Evolutionary conservation across 2,797 vertebrate genomes (phyloP).

Genomic region (Dendrocincla fuliginosa): DNA sequence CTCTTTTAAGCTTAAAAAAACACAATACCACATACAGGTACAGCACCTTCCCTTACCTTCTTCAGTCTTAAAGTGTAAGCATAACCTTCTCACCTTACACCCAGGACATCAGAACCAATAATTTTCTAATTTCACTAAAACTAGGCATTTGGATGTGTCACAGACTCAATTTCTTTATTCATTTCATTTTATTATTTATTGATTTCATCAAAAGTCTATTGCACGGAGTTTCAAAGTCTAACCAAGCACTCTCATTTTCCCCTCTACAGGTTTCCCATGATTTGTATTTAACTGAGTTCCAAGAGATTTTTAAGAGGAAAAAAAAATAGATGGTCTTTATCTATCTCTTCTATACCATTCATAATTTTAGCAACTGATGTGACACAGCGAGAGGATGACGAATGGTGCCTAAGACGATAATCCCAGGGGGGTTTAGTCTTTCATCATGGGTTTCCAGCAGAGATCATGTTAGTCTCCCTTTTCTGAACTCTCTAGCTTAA

Average conservation of each 20-base stretch:
- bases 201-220: not conserved
- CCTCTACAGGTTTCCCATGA: not conserved
- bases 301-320: not conserved
- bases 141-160: not conserved
- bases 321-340: not conserved
- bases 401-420: not conserved
- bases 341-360: not conserved
- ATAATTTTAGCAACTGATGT: not conserved
- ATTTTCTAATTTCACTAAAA: not conserved
- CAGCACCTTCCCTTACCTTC: not conserved
- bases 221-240: not conserved
- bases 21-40: rapidly evolving
- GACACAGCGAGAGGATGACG: not conserved
- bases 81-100: not conserved
- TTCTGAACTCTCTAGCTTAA: not conserved
- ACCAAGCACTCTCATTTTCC: not conserved
- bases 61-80: not conserved
- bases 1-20: not conserved
- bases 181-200: not conserved
- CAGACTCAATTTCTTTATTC: not conserved
- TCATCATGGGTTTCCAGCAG: not conserved
- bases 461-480: not conserved
- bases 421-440: not conserved
- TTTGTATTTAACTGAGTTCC: not conserved
- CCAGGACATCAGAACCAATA: not conserved